Percentiles rank a stretch among this genome's conserved stretches.
Evolutionary conservation across 2,113 vertebrate genomes (phyloP).

Genomic region (Mormyrus iriodes): DNA sequence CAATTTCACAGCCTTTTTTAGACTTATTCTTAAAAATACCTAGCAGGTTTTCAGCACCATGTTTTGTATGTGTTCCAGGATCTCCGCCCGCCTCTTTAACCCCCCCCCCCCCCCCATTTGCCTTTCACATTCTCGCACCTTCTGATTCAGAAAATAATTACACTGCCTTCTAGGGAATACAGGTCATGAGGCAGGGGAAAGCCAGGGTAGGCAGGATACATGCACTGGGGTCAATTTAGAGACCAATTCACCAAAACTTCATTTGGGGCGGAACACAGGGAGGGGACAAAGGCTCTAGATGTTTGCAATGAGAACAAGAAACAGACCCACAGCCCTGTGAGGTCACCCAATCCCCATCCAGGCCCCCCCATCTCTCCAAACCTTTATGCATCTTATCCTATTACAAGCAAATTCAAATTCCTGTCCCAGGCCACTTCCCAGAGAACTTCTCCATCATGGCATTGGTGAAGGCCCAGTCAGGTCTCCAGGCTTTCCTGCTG

Average conservation of each 20-base stretch:
- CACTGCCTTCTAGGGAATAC: neutral
- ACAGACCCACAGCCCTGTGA: neutral
- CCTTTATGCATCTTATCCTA: too few relatives aligned
- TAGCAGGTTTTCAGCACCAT: too few relatives aligned
- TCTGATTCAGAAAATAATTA: neutral
- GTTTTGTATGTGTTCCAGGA: neutral
- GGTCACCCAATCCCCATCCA: neutral
- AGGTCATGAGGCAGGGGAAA: neutral
- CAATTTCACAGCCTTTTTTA: too few relatives aligned
- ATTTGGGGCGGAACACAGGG: neutral
- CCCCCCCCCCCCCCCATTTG: neutral
- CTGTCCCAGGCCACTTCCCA: slow-evolving; percentile 69
- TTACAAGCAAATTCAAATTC: neutral
- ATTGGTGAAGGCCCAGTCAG: slow-evolving; percentile 69
- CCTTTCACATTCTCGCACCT: neutral
- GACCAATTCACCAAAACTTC: neutral
- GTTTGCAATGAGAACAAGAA: neutral
- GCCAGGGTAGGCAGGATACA: neutral
- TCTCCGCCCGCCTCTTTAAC: neutral
- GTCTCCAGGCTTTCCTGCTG: slow-evolving; percentile 76
- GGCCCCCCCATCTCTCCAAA: neutral
- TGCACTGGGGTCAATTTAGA: neutral
- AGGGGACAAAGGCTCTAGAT: neutral
- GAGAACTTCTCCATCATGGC: slow-evolving; percentile 86
- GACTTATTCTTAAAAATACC: too few relatives aligned